Conservation (phyloP, 2,888 invertebrate species). For the Silvanus unidentatus region DNA sequence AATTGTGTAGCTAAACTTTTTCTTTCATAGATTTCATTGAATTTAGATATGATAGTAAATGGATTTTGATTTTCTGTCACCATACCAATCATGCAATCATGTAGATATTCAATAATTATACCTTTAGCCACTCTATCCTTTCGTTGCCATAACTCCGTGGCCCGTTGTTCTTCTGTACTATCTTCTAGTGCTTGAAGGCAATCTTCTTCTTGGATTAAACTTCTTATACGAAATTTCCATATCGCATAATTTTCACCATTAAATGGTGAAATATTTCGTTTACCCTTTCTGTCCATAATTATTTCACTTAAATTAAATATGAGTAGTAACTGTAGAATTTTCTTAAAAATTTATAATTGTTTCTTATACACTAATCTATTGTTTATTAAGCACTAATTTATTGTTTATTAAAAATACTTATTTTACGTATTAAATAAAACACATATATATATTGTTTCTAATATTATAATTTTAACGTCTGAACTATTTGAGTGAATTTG, state of each 20-base stretch:
- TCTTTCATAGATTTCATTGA: slow-evolving; percentile 21
- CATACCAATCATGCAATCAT: slow-evolving; percentile 2
- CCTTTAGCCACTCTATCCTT: not conserved
- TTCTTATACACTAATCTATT: too few species aligned
- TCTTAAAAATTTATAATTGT: too few species aligned
- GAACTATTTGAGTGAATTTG: too few species aligned
- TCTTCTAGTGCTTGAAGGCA: not conserved
- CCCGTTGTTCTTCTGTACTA: not conserved
- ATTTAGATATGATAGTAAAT: slow-evolving; percentile 1
- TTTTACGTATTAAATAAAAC: too few species aligned
- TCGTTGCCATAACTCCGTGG: not conserved
- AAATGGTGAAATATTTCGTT: slow-evolving; percentile 5
- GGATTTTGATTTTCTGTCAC: not conserved
- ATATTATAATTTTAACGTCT: too few species aligned
- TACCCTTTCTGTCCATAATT: not conserved
- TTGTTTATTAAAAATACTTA: too few species aligned
- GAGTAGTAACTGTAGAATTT: too few species aligned
- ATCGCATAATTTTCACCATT: slow-evolving; percentile 7
- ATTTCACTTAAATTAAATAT: too few species aligned
- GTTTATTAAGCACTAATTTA: too few species aligned
- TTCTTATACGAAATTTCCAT: slow-evolving; percentile 4
- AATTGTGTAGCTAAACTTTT: slow-evolving; percentile 20
- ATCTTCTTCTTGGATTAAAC: slow-evolving; percentile 6
- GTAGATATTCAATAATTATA: slow-evolving; percentile 1
- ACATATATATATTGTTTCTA: too few species aligned